These are phyloP conservation scores for Drosophila sproati DNA, from an alignment of 1,140 invertebrate species.

Conservation along the genomic window DNA sequence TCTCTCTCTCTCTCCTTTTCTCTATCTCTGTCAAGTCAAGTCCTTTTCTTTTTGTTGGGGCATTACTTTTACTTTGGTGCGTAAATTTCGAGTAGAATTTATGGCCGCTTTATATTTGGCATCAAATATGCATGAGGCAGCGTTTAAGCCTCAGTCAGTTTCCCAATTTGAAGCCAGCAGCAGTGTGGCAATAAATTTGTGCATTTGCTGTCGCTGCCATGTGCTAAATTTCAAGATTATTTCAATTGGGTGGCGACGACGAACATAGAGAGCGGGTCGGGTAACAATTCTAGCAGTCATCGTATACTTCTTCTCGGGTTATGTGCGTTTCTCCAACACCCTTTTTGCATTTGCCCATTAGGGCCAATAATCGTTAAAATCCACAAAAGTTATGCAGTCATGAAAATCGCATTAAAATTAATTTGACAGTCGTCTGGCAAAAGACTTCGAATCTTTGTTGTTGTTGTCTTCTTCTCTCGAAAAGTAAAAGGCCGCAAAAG, in stretches of 20 bases:
- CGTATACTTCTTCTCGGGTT: not conserved
- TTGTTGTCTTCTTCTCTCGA: constrained; percentile 15
- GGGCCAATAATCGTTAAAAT: constrained; percentile 78
- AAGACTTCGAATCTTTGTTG: no score
- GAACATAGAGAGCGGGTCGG: not conserved
- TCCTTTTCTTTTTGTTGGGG: not conserved
- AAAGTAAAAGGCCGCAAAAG: constrained; percentile 49
- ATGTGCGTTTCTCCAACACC: no score
- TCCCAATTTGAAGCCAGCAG: constrained; percentile 29
- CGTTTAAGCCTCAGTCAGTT: constrained; percentile 68
- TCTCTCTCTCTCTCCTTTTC: constrained; percentile 4
- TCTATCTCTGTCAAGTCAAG: no score
- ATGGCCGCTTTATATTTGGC: constrained; percentile 82
- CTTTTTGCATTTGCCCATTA: constrained; percentile 63
- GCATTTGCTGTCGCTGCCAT: constrained; percentile 62
- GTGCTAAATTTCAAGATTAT: constrained; percentile 77
- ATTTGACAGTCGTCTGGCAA: constrained; percentile 74
- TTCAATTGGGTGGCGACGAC: constrained; percentile 46
- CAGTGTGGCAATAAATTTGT: constrained; percentile 66
- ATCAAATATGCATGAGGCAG: constrained; percentile 81
- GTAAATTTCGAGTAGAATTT: constrained; percentile 82
- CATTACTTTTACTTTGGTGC: constrained; percentile 81
- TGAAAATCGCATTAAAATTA: constrained; percentile 82
- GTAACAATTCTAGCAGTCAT: not conserved
- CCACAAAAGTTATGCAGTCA: constrained; percentile 68